phyloP scores from a whole-genome alignment of 2,888 invertebrate species.

The Synergus itoensis region DNA sequence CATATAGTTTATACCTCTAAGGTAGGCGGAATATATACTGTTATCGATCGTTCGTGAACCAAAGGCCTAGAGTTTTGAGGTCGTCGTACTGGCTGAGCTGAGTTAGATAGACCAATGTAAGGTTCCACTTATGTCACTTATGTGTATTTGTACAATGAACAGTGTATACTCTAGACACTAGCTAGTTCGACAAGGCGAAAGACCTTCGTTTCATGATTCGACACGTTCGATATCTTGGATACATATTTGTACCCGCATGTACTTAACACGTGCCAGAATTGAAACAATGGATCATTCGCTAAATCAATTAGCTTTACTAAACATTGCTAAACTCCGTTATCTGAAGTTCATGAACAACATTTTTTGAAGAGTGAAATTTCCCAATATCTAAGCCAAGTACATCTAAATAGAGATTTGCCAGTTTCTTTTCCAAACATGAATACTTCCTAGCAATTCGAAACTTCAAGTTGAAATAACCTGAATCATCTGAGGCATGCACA shows the following conservation, averaged over 20 bases:
- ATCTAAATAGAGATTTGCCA: background rate
- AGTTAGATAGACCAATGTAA: constrained; percentile 15
- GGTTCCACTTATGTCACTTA: constrained; percentile 24
- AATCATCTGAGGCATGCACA: background rate
- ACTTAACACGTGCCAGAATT: background rate
- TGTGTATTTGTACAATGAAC: constrained; percentile 7
- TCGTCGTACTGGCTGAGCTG: constrained; percentile 13
- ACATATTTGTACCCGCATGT: background rate
- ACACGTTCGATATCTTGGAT: background rate
- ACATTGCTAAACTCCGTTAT: background rate
- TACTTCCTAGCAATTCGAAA: background rate
- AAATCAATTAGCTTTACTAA: background rate
- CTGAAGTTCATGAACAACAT: background rate
- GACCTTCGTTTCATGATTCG: background rate
- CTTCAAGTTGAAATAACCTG: background rate
- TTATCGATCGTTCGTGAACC: constrained; percentile 21
- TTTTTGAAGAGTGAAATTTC: background rate
- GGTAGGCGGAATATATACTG: constrained; percentile 29
- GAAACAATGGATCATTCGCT: background rate
- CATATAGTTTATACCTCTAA: background rate
- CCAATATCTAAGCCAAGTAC: background rate
- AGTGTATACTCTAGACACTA: background rate
- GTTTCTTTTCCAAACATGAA: background rate
- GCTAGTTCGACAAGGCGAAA: background rate
- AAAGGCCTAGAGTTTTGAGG: constrained; percentile 35